Base-by-base conservation (phyloP, 1,140 invertebrate species). In the Euschistus heros region DNA sequence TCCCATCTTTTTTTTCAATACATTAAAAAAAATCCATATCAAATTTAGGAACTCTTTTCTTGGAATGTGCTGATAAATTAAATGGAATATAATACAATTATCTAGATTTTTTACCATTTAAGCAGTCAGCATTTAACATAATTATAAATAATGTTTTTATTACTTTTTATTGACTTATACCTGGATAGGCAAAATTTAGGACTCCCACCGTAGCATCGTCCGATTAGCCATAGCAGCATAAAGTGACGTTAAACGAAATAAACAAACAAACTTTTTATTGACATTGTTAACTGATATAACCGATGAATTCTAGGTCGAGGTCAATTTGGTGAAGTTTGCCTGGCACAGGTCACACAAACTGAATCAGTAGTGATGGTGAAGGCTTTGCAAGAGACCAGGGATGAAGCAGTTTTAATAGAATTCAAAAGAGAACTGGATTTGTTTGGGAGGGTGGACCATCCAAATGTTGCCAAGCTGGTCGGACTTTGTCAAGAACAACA, bases 391-490 rank as follows among this genome's bases (percentile, higher is more conserved):
- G 81, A 84, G 68, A 87, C 83, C 0, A 86, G 87, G 72, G 89
- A 93, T 66, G 91, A 93, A 70, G 76, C 75, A 8, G 79, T 84
- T 33, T 77, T 90, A 47, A 82, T 85, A 17, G 91, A 96, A 73
- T 96, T 94, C 75, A 87, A 88, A 64, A 78, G 90, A 24, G 91
- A 96, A 72, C 79, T 95, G 67, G 92, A 96, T 67, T 78, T 95
- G 72, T 87, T 94, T 73, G 80, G 83, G 22, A 86, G 88, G 69
- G 75, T 92, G 8, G 84, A 85, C 18, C 90, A 94, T 74, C 85
- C 87, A 55, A 86, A 91, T 72, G 80, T 96, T 0, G 84, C 83
- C 0, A 84, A 84, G 57, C 76, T 96, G 10, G 78, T 91, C 50
- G 93, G 91, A 0, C 76, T 94, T 55, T 93, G 90, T 74, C 80